Base-by-base conservation (phyloP, 23 tunicate species). In the Trididemnum nubilum region DNA sequence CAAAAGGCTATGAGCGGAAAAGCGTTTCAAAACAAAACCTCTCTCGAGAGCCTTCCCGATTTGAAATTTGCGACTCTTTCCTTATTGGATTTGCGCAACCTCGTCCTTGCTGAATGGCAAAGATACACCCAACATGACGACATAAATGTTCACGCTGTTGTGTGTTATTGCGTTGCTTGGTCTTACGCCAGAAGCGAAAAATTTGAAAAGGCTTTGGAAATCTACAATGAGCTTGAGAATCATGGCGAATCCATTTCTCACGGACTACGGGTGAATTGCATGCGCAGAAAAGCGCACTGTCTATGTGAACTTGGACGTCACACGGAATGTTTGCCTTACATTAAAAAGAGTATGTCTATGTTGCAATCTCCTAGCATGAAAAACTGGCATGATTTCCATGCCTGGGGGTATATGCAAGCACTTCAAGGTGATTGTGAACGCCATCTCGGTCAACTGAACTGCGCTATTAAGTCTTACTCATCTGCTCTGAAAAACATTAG, bases 231-330 rank as follows among this genome's bases (percentile, higher is more conserved):
- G 4, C 30, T 22, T 61, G 69, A 61, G 27, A 25, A 61, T 22
- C 5, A n/a, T 9, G 24, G 19, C 69, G 12, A 44, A 44, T 7
- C 54, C 9, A 31, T 3, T 9, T 4, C 19, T 69, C 9, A 44
- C 12, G 54, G 54, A 44, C 12, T 7, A 44, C 9, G 9, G 9
- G 54, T 44, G 9, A n/a, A n/a, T n/a, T n/a, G n/a, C 5, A 37
- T 73, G 79, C 27, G 59, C 2, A 24, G 35, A 51, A 77, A 77
- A 77, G 81, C 81, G 2, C 25, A 15, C 12, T 77, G 81, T 77
- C 26, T 77, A 19, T 32, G 23, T 54, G 40, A 77, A 34, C 22
- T 27, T 26, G 36, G 27, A 2, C 37, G 40, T 3, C 31, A 28
- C 33, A 26, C 27, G 37, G 81, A 77, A 52, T 66, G 32, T 2